Conservation (phyloP, 2,797 vertebrate genomes). For the Macropus fuliginosus region DNA sequence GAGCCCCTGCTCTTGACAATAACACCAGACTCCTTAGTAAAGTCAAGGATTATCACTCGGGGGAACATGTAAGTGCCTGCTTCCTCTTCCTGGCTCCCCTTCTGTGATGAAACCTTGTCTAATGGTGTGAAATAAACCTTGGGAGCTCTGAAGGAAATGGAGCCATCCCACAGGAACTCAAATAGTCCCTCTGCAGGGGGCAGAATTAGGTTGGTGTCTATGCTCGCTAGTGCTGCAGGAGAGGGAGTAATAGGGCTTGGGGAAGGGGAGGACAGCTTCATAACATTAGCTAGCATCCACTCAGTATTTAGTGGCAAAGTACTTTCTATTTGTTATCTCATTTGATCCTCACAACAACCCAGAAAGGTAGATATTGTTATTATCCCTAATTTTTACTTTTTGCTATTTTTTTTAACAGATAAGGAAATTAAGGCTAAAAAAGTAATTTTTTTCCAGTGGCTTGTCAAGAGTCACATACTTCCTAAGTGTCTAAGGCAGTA, state of each 20-base stretch:
- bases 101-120: background rate
- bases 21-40: conserved; percentile 4
- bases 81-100: background rate
- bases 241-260: background rate
- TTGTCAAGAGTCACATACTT: background rate
- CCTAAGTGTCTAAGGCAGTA: background rate
- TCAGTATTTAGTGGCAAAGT: background rate
- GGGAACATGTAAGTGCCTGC: conserved; percentile 14
- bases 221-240: background rate
- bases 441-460: background rate
- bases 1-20: conserved; percentile 31
- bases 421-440: background rate
- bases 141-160: background rate
- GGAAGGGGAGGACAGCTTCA: background rate
- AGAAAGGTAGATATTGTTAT: background rate
- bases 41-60: conserved; percentile 19
- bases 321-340: background rate
- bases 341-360: background rate
- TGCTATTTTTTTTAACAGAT: background rate
- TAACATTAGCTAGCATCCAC: background rate
- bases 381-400: background rate
- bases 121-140: conserved; percentile 7
- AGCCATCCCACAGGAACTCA: conserved; percentile 7
- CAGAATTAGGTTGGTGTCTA: background rate
- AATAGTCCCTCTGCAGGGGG: background rate